Base-by-base conservation (phyloP, 2,797 vertebrate species). In the Pipistrellus nathusii region DNA sequence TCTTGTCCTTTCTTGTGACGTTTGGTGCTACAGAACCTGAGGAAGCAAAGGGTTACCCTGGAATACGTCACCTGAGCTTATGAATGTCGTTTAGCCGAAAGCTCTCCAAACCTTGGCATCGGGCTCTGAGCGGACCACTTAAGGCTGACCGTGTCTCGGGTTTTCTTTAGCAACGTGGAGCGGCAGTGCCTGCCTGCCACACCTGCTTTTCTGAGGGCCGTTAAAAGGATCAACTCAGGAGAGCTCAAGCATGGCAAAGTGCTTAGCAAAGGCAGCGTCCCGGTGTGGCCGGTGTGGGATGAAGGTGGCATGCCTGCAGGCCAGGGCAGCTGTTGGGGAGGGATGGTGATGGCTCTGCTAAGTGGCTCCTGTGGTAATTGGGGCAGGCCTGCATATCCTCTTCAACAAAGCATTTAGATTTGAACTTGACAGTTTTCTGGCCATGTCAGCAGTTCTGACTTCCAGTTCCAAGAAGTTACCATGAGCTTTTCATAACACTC, bases 401-500 rank as follows among this genome's bases (percentile, higher is more conserved):
- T 84, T 83, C 66, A 53, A 21, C 66, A 11, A 64, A 23, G 59
- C 73, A 59, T 73, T 83, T 66, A 53, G 41, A 69, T 87, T 90
- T 94, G 27, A 71, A 68, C 55, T n/a, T 94, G 84, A 51, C 68
- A 91, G 57, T 64, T 91, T 96, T 92, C 91, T 66, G 92, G 92
- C 69, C 32, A 3, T 12, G 3, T 20, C 15, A 57, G 7, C 10
- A n/a, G 11, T 84, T 80, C 51, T 66, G 57, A 81, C n/a, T 86
- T 71, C 71, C 41, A 90, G 2, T 38, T 88, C 17, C 44, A 89
- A 38, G 30, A 44, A 69, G 44, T 15, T 38, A 3, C 93, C 18
- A 3, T 30, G 69, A 87, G 30, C 14, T 78, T 87, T 82, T 62
- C 11, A 27, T 80, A 77, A 30, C 20, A 4, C 21, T 68, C 32